Conservation (phyloP, 2,797 vertebrate species). For the Aldrovandia affinis region DNA sequence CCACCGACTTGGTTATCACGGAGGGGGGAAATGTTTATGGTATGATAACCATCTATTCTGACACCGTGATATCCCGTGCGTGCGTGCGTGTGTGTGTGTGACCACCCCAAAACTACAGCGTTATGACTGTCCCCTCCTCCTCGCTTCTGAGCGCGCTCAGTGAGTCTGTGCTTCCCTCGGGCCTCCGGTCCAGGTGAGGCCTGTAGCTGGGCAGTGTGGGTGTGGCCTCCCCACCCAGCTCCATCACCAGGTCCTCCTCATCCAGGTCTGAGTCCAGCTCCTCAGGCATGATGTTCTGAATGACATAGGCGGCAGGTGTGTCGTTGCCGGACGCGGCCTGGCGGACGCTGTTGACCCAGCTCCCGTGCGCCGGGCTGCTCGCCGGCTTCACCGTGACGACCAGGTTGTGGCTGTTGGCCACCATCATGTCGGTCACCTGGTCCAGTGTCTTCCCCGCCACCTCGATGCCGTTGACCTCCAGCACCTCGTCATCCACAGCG, state of each 20-base stretch:
- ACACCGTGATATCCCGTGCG: no score
- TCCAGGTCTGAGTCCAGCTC: constrained; percentile 64
- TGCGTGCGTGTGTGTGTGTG: constrained; percentile 24
- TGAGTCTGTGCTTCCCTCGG: constrained; percentile 53
- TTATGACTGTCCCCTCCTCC: constrained; percentile 77
- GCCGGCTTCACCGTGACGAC: constrained; percentile 80
- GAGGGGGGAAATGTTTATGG: no score
- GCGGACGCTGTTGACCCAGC: neutral
- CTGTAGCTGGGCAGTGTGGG: constrained; percentile 48
- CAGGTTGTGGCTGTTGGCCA: constrained; percentile 83
- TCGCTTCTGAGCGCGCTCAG: constrained; percentile 64
- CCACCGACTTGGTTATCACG: no score
- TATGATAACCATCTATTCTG: no score
- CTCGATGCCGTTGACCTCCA: constrained; percentile 58
- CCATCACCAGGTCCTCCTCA: constrained; percentile 79
- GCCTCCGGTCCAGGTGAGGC: constrained; percentile 68
- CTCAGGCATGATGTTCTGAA: constrained; percentile 72
- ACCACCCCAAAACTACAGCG: constrained; percentile 69
- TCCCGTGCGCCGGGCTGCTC: constrained; percentile 60
- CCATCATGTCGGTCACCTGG: constrained; percentile 86
- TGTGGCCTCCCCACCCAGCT: constrained; percentile 63
- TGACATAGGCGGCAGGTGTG: neutral
- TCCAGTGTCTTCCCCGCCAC: constrained; percentile 81
- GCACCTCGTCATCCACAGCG: constrained; percentile 80
- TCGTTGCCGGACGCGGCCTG: neutral